Evolutionary conservation across 1,140 invertebrate genomes (phyloP).

Genomic region (Onthophagus taurus): DNA sequence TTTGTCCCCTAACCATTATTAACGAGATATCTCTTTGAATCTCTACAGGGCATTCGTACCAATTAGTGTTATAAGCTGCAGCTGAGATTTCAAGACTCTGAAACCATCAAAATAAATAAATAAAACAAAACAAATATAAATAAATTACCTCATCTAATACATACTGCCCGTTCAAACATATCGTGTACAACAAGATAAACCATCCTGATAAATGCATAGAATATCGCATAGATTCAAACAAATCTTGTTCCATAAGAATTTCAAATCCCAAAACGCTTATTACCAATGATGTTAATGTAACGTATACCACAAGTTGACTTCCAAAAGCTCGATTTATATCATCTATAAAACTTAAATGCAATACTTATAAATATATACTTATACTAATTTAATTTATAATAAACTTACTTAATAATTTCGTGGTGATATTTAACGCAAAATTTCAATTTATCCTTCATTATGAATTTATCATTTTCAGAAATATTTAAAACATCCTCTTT

Average conservation of each 20-base stretch:
- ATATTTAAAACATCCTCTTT: slow-evolving; percentile 12
- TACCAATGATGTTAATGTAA: slow-evolving; percentile 17
- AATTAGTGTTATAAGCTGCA: slow-evolving; percentile 9
- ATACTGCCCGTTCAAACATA: slow-evolving; percentile 18
- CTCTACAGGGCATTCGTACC: slow-evolving; percentile 13
- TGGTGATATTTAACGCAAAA: slow-evolving; percentile 23
- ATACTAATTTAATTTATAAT: no score
- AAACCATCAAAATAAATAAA: no score
- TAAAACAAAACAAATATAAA: no score
- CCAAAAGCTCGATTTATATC: slow-evolving; percentile 11
- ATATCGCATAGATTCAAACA: slow-evolving; percentile 12
- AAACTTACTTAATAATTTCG: slow-evolving; percentile 23
- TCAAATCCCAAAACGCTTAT: slow-evolving; percentile 18
- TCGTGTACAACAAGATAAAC: slow-evolving; percentile 14
- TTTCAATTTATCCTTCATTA: slow-evolving; percentile 12
- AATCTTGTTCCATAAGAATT: slow-evolving; percentile 11
- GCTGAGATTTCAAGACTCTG: background rate
- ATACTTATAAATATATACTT: no score
- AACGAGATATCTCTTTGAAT: slow-evolving; percentile 15
- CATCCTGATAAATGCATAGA: slow-evolving; percentile 16
- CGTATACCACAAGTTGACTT: slow-evolving; percentile 16
- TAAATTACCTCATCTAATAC: slow-evolving; percentile 17
- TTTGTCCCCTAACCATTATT: slow-evolving; percentile 15
- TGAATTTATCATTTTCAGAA: background rate
- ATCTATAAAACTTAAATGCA: no score